phyloP scores from a whole-genome alignment of 2,797 vertebrate species.

The Crenuchus spilurus region DNA sequence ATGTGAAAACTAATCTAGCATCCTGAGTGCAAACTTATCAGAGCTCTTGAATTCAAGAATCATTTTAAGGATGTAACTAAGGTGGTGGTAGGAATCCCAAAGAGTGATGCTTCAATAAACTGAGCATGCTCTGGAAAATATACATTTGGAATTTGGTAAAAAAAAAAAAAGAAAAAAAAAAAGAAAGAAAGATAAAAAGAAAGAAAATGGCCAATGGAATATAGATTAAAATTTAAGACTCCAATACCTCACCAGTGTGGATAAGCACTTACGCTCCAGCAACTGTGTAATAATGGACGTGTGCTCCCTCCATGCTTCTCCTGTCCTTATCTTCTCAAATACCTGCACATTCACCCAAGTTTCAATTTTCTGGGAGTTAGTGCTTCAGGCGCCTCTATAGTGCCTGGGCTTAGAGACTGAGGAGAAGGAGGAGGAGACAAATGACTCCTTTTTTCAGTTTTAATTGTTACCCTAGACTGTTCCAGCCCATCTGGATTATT shows the following conservation, averaged over 20 bases:
- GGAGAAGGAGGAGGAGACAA: conserved; percentile 28
- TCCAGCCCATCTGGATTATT: conserved; percentile 14
- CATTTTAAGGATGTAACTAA: conserved; percentile 47
- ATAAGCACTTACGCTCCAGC: conserved; percentile 47
- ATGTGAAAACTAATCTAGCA: conserved; percentile 25
- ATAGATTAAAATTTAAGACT: conserved; percentile 55
- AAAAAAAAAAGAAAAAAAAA: conserved; percentile 25
- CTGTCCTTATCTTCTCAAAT: conserved; percentile 49
- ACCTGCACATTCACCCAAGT: conserved; percentile 42
- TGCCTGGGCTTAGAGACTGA: conserved; percentile 16
- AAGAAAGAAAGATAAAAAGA: conserved; percentile 17
- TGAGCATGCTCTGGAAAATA: conserved; percentile 51
- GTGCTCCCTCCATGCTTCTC: conserved; percentile 15
- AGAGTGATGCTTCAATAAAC: conserved; percentile 40
- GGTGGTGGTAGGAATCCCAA: conserved; percentile 6
- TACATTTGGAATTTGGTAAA: conserved; percentile 46
- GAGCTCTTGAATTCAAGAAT: conserved; percentile 35
- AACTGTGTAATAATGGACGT: conserved; percentile 53
- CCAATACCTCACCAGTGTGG: conserved; percentile 43
- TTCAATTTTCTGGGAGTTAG: conserved; percentile 56
- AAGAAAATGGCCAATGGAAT: conserved; percentile 47
- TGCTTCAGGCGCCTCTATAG: conserved; percentile 26
- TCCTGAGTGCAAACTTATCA: conserved; percentile 38
- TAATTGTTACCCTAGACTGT: conserved; percentile 22
- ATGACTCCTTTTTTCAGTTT: conserved; percentile 7